phyloP scores from a whole-genome alignment of 2,797 vertebrate genomes.

The Coregonus sp. region DNA sequence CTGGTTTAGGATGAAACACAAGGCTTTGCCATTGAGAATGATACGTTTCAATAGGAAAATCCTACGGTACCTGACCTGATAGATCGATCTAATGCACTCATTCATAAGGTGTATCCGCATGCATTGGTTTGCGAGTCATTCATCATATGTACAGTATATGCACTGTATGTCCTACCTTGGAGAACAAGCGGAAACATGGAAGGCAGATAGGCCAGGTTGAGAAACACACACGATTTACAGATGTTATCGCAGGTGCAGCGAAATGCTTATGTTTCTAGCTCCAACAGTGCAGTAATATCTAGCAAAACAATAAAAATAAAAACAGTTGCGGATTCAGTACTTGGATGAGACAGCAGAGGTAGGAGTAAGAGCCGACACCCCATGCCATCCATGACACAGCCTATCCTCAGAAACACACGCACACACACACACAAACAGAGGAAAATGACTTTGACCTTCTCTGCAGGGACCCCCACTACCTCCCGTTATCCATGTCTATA shows the following conservation, averaged over 20 bases:
- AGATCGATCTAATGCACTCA: conserved; percentile 2
- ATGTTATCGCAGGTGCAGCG: no score
- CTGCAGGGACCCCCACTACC: background rate
- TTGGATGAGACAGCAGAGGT: background rate
- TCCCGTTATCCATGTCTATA: background rate
- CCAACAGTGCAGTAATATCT: no score
- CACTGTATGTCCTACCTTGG: background rate
- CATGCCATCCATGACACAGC: background rate
- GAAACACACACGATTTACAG: background rate
- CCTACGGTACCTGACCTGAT: background rate
- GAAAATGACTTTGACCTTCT: background rate
- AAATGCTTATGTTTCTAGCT: no score
- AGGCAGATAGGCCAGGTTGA: background rate
- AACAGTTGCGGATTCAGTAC: background rate
- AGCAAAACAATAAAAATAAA: no score
- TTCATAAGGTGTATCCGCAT: conserved; percentile 9
- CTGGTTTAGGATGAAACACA: no score
- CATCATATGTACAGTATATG: conserved; percentile 7
- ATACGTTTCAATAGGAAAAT: no score
- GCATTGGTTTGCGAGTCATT: conserved; percentile 29
- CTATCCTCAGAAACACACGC: background rate
- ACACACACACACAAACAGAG: background rate
- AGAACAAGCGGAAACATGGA: background rate
- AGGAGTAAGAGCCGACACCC: background rate
- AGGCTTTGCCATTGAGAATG: no score